Conservation (phyloP, 1,140 invertebrate genomes). For the Cotesia vestalis region DNA sequence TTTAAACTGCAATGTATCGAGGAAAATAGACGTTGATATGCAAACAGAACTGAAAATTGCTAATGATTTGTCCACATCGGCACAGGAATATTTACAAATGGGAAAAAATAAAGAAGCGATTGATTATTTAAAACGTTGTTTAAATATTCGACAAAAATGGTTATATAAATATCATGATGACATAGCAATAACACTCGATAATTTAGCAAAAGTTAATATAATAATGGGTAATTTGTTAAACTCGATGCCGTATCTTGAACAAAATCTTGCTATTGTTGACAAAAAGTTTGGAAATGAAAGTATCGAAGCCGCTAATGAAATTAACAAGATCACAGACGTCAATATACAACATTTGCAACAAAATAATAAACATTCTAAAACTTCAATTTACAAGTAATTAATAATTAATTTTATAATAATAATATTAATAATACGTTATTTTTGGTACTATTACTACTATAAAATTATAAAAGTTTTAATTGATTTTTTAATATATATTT, state of each 20-base stretch:
- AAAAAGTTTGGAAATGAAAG: slow-evolving; percentile 67
- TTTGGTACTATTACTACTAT: slow-evolving; percentile 8
- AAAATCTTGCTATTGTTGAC: slow-evolving; percentile 62
- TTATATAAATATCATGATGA: slow-evolving; percentile 66
- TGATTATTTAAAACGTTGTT: slow-evolving; percentile 57
- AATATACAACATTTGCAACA: slow-evolving; percentile 53
- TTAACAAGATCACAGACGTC: slow-evolving; percentile 65
- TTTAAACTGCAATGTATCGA: slow-evolving; percentile 50
- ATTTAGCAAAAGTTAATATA: slow-evolving; percentile 66
- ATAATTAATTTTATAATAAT: slow-evolving; percentile 16
- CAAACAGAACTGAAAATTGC: slow-evolving; percentile 57
- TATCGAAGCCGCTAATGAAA: slow-evolving; percentile 69
- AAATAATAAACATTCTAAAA: slow-evolving; percentile 39
- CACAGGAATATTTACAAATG: slow-evolving; percentile 42
- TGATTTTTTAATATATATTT: slow-evolving; percentile 29
- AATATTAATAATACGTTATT: slow-evolving; percentile 14
- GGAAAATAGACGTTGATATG: slow-evolving; percentile 41
- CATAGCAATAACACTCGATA: slow-evolving; percentile 63
- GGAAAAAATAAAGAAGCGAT: slow-evolving; percentile 46
- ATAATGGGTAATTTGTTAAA: slow-evolving; percentile 58
- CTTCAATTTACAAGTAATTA: slow-evolving; percentile 53
- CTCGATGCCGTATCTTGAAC: slow-evolving; percentile 62
- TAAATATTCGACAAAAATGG: slow-evolving; percentile 56
- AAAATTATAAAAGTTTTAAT: slow-evolving; percentile 11
- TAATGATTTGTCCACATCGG: slow-evolving; percentile 51